A percentile compares a stretch with the other conserved stretches of the same genome.
Evolutionary conservation across 2,113 vertebrate species (phyloP).

Genomic region (Platanista minor): DNA sequence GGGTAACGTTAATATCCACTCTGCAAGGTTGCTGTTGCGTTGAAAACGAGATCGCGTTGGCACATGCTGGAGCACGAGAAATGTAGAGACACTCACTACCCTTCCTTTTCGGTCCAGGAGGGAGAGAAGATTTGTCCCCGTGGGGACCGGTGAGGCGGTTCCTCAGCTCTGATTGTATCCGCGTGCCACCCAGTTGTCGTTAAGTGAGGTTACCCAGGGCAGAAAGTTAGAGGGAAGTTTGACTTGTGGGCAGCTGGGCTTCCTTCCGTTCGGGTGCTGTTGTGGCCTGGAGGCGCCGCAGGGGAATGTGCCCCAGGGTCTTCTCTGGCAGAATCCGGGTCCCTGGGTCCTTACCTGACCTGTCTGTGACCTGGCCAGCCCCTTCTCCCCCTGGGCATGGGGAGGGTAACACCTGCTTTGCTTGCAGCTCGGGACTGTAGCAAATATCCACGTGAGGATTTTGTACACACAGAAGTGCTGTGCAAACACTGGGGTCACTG

Average conservation of each 20-base stretch:
- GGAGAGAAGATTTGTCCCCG: background rate
- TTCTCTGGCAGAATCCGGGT: background rate
- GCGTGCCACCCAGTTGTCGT: accelerated
- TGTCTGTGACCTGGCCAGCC: background rate
- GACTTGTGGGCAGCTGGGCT: background rate
- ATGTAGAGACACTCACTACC: background rate
- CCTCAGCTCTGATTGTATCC: background rate
- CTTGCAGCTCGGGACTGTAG: accelerated
- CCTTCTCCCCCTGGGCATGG: background rate
- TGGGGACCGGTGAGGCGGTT: background rate
- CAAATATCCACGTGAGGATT: background rate
- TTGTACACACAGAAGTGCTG: background rate
- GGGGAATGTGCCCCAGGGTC: background rate
- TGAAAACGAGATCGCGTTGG: background rate
- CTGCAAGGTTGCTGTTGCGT: background rate
- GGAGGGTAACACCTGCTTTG: background rate
- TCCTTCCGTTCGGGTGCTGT: background rate
- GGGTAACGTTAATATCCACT: background rate
- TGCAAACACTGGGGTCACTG: background rate
- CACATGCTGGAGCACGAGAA: background rate
- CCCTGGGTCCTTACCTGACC: background rate
- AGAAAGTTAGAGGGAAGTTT: background rate
- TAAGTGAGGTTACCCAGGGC: background rate
- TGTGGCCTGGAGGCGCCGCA: background rate
- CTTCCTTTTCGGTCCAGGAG: background rate